Percentiles rank a stretch among this genome's conserved stretches.
Evolutionary conservation across 2,113 vertebrate genomes (phyloP).

Genomic region (Pandion haliaetus): DNA sequence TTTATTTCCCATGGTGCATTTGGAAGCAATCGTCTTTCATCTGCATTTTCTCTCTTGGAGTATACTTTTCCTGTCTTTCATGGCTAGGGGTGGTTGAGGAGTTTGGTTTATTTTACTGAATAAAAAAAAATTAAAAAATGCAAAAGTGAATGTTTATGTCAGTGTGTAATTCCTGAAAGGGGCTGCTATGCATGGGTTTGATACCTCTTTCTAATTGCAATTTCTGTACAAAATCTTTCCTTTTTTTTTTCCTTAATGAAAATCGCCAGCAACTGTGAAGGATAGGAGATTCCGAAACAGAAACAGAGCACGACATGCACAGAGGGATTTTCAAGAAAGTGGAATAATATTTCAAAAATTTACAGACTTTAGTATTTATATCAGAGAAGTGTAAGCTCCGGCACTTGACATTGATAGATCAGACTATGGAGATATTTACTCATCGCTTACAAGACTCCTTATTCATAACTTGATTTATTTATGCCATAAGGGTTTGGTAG

Average conservation of each 20-base stretch:
- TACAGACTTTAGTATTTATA: background rate
- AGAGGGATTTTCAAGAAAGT: background rate
- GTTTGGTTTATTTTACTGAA: background rate
- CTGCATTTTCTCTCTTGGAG: conserved; percentile 6
- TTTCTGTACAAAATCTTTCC: background rate
- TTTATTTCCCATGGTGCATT: conserved; percentile 38
- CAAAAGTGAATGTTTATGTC: background rate
- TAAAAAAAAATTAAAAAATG: background rate
- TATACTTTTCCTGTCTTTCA: background rate
- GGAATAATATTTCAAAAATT: background rate
- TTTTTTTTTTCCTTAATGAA: background rate
- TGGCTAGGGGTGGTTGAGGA: background rate
- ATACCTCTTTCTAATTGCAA: background rate
- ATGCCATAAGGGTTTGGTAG: background rate
- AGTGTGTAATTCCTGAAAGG: background rate
- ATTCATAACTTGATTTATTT: background rate
- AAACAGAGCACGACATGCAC: background rate
- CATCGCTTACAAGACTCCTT: background rate
- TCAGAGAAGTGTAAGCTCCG: background rate
- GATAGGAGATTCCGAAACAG: background rate
- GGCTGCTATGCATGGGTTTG: background rate
- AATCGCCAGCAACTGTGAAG: background rate
- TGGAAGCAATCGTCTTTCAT: conserved; percentile 37
- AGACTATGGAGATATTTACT: background rate
- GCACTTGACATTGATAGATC: background rate